A percentile compares a stretch with the other conserved stretches of the same genome.
phyloP scores from a whole-genome alignment of 1,140 invertebrate genomes.

The Arctopsyche grandis region DNA sequence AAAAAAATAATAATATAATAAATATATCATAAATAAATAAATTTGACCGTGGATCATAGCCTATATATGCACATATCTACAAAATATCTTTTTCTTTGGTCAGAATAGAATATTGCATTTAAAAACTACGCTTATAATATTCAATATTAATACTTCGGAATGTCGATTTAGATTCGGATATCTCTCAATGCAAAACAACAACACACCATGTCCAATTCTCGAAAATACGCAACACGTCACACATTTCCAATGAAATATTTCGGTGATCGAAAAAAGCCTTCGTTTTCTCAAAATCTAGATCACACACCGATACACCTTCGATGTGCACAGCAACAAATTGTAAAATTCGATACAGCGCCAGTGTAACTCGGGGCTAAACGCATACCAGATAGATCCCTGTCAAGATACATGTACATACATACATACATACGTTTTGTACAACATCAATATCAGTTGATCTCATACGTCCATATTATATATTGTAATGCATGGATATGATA shows the following conservation, averaged over 20 bases:
- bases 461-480: too few species aligned
- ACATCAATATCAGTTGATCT: too few species aligned
- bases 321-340: background rate
- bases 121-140: too few species aligned
- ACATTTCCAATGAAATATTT: background rate
- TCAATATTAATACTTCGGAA: background rate
- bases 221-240: background rate
- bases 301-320: background rate
- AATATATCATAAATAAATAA: too few species aligned
- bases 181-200: background rate
- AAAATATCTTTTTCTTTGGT: too few species aligned
- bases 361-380: slow-evolving; percentile 4
- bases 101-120: too few species aligned
- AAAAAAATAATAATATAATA: too few species aligned
- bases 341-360: background rate
- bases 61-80: too few species aligned
- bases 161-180: background rate
- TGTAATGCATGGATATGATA: too few species aligned
- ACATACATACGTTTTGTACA: too few species aligned
- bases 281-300: slow-evolving; percentile 17
- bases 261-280: background rate
- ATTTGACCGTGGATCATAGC: too few species aligned
- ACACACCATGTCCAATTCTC: background rate
- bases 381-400: slow-evolving; percentile 5
- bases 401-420: background rate